Evolutionary conservation across 2,888 invertebrate species (phyloP).

Genomic region (Plagodis dolabraria): DNA sequence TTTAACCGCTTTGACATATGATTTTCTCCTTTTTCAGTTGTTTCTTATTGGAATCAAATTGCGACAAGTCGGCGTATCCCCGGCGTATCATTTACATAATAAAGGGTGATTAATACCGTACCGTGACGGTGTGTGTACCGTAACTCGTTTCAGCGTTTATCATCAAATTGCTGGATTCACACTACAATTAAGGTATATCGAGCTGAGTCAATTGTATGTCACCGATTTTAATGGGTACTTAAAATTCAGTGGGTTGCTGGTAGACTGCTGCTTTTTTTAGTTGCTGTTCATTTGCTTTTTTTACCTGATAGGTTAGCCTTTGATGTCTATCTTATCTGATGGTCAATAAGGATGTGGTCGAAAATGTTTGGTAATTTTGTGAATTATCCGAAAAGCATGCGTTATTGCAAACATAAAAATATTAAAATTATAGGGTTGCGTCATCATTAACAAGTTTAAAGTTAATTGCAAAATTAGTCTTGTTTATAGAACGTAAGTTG

Average conservation of each 20-base stretch:
- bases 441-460: no score
- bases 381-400: no score
- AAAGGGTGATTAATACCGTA: slow-evolving; percentile 65
- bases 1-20: slow-evolving; percentile 1
- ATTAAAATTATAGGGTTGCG: no score
- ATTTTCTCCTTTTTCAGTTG: slow-evolving; percentile 8
- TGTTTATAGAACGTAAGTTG: no score
- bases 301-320: no score
- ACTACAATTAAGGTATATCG: slow-evolving; percentile 56
- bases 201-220: slow-evolving; percentile 49
- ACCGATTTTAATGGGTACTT: slow-evolving; percentile 44
- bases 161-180: slow-evolving; percentile 57
- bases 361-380: no score
- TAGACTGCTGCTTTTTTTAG: background rate
- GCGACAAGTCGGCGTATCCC: slow-evolving; percentile 36
- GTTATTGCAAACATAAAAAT: no score
- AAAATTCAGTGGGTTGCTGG: background rate
- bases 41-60: slow-evolving; percentile 31
- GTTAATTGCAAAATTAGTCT: no score
- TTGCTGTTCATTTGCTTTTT: no score
- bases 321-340: no score
- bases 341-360: no score
- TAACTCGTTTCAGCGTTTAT: slow-evolving; percentile 54
- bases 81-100: slow-evolving; percentile 67
- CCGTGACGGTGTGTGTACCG: slow-evolving; percentile 62